Base-by-base conservation (phyloP, 1,140 invertebrate species). In the Matsumurasca onukii region DNA sequence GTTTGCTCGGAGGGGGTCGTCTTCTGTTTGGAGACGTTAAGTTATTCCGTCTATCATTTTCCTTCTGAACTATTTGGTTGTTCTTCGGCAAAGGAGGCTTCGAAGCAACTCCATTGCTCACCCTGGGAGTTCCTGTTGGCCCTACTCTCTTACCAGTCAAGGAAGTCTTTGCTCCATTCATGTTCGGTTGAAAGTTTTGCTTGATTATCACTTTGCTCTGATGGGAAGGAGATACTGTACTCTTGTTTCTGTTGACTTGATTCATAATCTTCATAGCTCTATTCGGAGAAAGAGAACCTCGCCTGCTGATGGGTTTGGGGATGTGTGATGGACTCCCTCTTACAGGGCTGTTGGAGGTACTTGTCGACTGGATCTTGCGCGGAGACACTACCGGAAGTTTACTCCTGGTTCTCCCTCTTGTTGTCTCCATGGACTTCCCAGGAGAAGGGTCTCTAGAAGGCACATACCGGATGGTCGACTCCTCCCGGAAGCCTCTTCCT, bases 401-500 rank as follows among this genome's bases (percentile, higher is more conserved):
- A 31, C 59, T 71, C 34, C 63, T 57, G 24, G 49, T 59, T 0
- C 68, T 68, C 17, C 30, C 31, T 27, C 62, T 66, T 13, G 66
- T 51, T 20, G 20, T 27, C 3, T 61, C 57, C 1, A 59, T 31
- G 30, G 67, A 62, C n/a, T n/a, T n/a, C n/a, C n/a, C n/a, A 39
- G n/a, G 31, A 5, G 51, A 71, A 24, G 62, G 68, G 61, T 55
- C 67, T 62, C 69, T 31, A 29, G 27, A 51, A n/a, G 48, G 22
- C n/a, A n/a, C n/a, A n/a, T n/a, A n/a, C 22, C 48, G 62, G 20
- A 66, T 68, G 15, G 70, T 62, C 1, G 78, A 78, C 31, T 82
- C 81, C 63, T 81, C 82, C 66, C 84, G 84, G 76, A 86, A 86
- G 3, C 84, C 85, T 17, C 81, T 77, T 61, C 85, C 84, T 27